Evolutionary conservation across 2,113 vertebrate species (phyloP).

Genomic region (Pungitius pungitius): DNA sequence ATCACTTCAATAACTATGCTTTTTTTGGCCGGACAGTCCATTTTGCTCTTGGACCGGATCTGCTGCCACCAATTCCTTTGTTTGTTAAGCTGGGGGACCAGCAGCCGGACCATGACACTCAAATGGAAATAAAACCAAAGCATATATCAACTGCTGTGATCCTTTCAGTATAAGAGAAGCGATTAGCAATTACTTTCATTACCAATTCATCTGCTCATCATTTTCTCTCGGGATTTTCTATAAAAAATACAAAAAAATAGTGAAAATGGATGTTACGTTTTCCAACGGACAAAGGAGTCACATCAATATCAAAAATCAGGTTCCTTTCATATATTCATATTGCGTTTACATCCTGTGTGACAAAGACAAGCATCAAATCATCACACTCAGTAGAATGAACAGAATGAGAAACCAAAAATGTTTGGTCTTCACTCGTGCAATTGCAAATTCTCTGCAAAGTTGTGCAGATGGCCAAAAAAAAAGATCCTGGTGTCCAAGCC

Average conservation of each 20-base stretch:
- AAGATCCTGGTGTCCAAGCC: background rate
- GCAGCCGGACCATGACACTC: conserved; percentile 6
- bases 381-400: background rate
- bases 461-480: background rate
- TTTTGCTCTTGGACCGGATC: conserved; percentile 9
- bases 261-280: background rate
- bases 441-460: background rate
- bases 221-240: background rate
- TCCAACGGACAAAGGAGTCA: background rate
- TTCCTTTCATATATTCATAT: background rate
- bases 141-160: conserved; percentile 3
- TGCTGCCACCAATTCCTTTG: conserved; percentile 30
- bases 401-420: background rate
- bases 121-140: conserved; percentile 28
- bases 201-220: background rate
- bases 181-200: background rate
- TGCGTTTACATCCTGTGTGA: background rate
- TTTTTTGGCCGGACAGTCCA: conserved; percentile 5
- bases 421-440: background rate
- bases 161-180: background rate
- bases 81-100: background rate
- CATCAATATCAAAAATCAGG: background rate
- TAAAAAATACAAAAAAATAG: background rate
- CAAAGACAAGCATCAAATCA: background rate
- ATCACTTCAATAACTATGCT: conserved; percentile 7